These are phyloP conservation scores for Pantherophis guttatus DNA, from an alignment of 2,113 vertebrate species.

Conservation along the genomic window DNA sequence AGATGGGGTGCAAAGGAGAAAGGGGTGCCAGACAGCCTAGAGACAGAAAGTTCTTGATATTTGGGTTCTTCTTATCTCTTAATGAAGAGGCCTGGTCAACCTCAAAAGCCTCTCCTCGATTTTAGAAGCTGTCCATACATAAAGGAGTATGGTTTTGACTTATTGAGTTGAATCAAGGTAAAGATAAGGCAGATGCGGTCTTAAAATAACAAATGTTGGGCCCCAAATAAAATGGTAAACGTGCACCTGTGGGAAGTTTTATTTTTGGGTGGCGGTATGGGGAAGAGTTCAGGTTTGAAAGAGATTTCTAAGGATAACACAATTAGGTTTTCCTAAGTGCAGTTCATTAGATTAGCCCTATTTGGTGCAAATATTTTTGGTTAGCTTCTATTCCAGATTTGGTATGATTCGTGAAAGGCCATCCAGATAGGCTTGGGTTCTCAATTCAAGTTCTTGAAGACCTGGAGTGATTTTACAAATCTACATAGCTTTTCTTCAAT, in stretches of 20 bases:
- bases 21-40: not conserved
- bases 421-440: not conserved
- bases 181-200: not conserved
- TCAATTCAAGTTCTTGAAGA: conserved; percentile 15
- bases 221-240: conserved; percentile 17
- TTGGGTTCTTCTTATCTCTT: not conserved
- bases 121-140: not conserved
- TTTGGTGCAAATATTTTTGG: not conserved
- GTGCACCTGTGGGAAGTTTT: not conserved
- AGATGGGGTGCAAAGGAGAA: not conserved
- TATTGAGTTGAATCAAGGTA: not conserved
- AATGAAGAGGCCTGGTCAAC: not conserved
- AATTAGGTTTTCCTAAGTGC: conserved; percentile 36
- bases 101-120: not conserved
- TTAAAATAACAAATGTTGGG: not conserved
- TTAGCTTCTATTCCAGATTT: conserved; percentile 20
- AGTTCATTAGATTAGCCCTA: conserved; percentile 22
- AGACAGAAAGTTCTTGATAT: not conserved
- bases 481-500: conserved; percentile 7
- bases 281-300: conserved; percentile 1
- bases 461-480: conserved; percentile 9
- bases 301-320: not conserved
- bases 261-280: not conserved
- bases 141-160: not conserved
- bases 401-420: conserved; percentile 1